These are phyloP conservation scores for Euclidia mi DNA, from an alignment of 2,888 invertebrate genomes.

Conservation along the genomic window DNA sequence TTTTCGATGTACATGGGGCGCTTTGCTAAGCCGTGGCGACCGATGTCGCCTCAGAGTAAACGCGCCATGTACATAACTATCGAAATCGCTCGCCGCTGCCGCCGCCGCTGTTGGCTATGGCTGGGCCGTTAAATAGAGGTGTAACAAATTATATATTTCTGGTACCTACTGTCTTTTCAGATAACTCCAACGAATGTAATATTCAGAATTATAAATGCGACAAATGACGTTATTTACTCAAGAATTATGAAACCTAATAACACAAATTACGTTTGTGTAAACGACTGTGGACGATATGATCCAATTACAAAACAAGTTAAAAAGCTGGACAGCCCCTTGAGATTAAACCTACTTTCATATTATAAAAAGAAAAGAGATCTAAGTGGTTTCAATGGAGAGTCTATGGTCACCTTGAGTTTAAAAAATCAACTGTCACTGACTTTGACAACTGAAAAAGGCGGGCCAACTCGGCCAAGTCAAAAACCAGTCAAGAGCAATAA, in stretches of 20 bases:
- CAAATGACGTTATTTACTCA: conserved; percentile 73
- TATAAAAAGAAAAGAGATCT: conserved; percentile 27
- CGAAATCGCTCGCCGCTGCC: no score
- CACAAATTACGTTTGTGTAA: conserved; percentile 66
- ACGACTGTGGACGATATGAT: conserved; percentile 68
- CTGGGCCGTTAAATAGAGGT: no score
- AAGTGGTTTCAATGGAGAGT: background rate
- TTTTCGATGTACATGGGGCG: no score
- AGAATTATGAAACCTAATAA: conserved; percentile 70
- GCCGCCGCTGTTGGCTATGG: no score
- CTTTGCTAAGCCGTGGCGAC: no score
- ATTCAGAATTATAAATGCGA: conserved; percentile 70
- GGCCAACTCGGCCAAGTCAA: background rate
- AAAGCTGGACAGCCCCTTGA: conserved; percentile 55
- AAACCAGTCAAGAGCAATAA: no score
- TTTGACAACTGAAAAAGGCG: conserved; percentile 4
- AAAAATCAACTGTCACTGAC: conserved; percentile 5
- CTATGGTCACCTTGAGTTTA: background rate
- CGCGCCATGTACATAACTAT: no score
- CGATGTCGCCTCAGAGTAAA: no score
- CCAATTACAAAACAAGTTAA: conserved; percentile 51
- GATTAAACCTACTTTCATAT: conserved; percentile 30
- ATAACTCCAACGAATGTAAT: conserved; percentile 61
- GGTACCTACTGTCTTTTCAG: no score
- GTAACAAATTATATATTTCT: no score